Conservation (phyloP, 2,113 vertebrate genomes). For the Talpa occidentalis region DNA sequence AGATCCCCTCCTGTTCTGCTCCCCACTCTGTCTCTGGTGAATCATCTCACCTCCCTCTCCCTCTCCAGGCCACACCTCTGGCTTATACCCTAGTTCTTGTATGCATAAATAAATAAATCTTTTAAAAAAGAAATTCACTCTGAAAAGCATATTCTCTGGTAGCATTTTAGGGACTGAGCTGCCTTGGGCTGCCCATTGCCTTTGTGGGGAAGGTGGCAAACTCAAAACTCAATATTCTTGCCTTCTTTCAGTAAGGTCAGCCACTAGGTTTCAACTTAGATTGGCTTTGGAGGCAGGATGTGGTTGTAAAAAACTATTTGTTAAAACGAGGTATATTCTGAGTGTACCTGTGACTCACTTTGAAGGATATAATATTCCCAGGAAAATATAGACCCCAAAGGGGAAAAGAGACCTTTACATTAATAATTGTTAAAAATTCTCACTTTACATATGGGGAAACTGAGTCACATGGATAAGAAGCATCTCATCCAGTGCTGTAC, state of each 20-base stretch:
- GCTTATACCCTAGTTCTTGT: no score
- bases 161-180: background rate
- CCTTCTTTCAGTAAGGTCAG: background rate
- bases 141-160: background rate
- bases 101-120: no score
- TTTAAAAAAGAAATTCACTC: no score
- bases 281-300: background rate
- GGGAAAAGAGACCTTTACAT: background rate
- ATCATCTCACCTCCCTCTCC: no score
- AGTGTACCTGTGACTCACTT: background rate
- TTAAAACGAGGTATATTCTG: background rate
- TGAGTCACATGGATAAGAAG: background rate
- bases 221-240: background rate
- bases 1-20: no score
- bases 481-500: background rate
- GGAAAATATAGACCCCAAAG: constrained; percentile 10
- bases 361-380: background rate
- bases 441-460: background rate
- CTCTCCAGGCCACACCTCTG: no score
- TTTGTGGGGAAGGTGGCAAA: background rate
- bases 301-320: background rate
- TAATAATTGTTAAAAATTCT: background rate
- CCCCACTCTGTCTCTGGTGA: no score
- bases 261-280: constrained; percentile 24
- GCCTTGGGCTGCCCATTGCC: background rate